phyloP scores from a whole-genome alignment of 2,888 invertebrate genomes.

The Drosophila affinis region DNA sequence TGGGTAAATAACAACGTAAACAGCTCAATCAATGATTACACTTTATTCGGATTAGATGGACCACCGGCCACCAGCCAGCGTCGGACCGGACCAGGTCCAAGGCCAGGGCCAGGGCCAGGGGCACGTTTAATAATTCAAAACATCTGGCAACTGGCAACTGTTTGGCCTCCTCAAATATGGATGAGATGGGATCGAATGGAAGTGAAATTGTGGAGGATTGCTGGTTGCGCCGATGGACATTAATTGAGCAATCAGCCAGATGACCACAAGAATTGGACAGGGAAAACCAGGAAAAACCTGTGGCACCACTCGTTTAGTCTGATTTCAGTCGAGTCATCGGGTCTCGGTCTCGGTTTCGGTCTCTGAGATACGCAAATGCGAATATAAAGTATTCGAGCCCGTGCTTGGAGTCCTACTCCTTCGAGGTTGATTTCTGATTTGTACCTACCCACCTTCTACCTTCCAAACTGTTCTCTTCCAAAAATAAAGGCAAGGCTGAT shows the following conservation, averaged over 20 bases:
- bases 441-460: neutral
- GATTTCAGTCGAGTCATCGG: too few species aligned
- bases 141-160: conserved; percentile 1
- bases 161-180: neutral
- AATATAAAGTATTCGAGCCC: conserved; percentile 31
- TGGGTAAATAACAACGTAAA: neutral
- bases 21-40: conserved; percentile 16
- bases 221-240: too few species aligned
- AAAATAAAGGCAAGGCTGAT: conserved; percentile 27
- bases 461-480: conserved; percentile 5
- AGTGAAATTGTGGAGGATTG: too few species aligned
- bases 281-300: conserved; percentile 3
- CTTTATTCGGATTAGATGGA: neutral
- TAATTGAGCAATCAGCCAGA: conserved; percentile 19
- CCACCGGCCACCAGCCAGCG: too few species aligned
- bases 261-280: neutral
- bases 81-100: too few species aligned
- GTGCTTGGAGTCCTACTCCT: neutral
- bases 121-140: conserved; percentile 31
- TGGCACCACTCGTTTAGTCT: conserved; percentile 4
- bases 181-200: neutral
- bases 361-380: neutral
- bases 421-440: neutral
- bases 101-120: neutral
- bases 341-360: too few species aligned